Conservation (phyloP, 1,140 invertebrate genomes). For the Cydia strobilella region DNA sequence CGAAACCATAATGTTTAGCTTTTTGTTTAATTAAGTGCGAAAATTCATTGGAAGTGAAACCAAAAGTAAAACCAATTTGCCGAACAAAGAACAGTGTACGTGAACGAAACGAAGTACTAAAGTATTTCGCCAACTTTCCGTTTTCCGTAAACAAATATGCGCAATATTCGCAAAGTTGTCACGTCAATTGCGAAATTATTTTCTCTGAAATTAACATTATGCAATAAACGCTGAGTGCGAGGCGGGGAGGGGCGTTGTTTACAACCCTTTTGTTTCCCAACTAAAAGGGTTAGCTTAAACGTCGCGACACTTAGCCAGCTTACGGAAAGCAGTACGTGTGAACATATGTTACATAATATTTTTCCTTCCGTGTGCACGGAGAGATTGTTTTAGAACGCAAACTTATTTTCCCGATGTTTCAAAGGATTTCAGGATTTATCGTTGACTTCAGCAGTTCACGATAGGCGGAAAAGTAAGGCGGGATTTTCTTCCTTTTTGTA, state of each 20-base stretch:
- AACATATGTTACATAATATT: conserved; percentile 32
- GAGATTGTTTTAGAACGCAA: conserved; percentile 19
- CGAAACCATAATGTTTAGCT: conserved; percentile 14
- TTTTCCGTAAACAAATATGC: conserved; percentile 12
- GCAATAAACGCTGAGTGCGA: conserved; percentile 39
- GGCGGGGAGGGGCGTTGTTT: conserved; percentile 39
- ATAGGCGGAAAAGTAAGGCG: not conserved
- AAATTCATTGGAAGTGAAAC: conserved; percentile 19
- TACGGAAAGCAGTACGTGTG: conserved; percentile 31
- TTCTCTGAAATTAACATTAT: conserved; percentile 46
- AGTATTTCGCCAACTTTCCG: conserved; percentile 15
- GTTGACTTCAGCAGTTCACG: not conserved
- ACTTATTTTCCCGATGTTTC: conserved; percentile 21
- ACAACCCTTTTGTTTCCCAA: conserved; percentile 56
- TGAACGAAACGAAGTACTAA: not conserved
- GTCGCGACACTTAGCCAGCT: conserved; percentile 55
- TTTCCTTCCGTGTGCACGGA: conserved; percentile 15
- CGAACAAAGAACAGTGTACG: conserved; percentile 24
- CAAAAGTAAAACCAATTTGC: conserved; percentile 23
- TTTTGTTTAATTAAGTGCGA: conserved; percentile 29
- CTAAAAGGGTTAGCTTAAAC: conserved; percentile 69
- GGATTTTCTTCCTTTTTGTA: not conserved
- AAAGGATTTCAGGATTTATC: conserved; percentile 19
- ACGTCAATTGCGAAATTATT: conserved; percentile 36
- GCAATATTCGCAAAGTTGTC: conserved; percentile 23